These are phyloP conservation scores for Microplitis demolitor DNA, from an alignment of 1,140 invertebrate species.

Conservation along the genomic window DNA sequence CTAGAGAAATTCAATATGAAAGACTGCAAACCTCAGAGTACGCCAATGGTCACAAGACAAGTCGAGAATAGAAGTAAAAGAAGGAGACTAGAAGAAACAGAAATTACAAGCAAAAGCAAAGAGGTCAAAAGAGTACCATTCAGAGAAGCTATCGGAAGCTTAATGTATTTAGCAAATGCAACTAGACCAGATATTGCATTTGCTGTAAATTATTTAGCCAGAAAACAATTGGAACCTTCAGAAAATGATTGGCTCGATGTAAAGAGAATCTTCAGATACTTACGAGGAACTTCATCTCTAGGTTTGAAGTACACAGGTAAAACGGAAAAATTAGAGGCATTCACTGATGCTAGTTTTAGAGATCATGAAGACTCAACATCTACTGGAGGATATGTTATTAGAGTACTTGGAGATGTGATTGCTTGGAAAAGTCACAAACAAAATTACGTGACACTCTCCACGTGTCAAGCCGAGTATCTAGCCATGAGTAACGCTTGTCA, in stretches of 20 bases:
- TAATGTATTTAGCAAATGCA: slow-evolving; percentile 44
- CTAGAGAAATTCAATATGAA: slow-evolving; percentile 18
- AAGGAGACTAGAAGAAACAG: slow-evolving; percentile 2
- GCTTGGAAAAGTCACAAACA: slow-evolving; percentile 20
- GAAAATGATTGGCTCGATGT: background rate
- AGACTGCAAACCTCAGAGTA: slow-evolving; percentile 13
- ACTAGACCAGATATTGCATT: slow-evolving; percentile 48
- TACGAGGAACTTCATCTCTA: background rate
- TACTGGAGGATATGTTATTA: slow-evolving; percentile 18
- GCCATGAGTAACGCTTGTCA: slow-evolving; percentile 23
- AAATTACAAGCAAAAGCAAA: background rate
- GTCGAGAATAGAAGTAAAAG: slow-evolving; percentile 6
- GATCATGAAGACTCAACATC: slow-evolving; percentile 19
- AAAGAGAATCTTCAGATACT: slow-evolving; percentile 13
- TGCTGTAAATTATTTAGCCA: slow-evolving; percentile 40
- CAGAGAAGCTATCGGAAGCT: slow-evolving; percentile 41
- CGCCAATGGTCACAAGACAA: slow-evolving; percentile 21
- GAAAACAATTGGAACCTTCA: slow-evolving; percentile 31
- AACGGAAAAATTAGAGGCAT: background rate
- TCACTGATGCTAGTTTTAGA: slow-evolving; percentile 19
- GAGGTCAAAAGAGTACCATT: slow-evolving; percentile 27
- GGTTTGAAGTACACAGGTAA: background rate
- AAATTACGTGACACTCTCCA: slow-evolving; percentile 19
- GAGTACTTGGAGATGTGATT: slow-evolving; percentile 11
- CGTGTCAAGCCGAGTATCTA: slow-evolving; percentile 24